Evolutionary conservation across 2,888 invertebrate species (phyloP).

Genomic region (Embidobia sp.): DNA sequence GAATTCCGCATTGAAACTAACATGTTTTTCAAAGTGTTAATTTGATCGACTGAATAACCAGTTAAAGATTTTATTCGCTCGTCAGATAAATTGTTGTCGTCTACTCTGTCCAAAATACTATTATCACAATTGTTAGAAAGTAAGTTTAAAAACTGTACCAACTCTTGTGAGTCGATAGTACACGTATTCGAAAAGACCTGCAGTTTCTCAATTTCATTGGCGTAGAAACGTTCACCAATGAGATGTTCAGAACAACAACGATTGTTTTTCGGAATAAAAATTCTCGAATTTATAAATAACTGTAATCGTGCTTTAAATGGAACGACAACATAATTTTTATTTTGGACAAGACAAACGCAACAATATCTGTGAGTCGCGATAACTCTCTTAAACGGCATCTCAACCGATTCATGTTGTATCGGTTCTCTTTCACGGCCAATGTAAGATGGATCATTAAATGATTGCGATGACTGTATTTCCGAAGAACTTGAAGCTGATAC

Average conservation of each 20-base stretch:
- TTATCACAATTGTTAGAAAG: slow-evolving; percentile 3
- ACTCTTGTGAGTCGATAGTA: slow-evolving; percentile 3
- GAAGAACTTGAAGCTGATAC: background rate
- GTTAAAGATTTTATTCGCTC: too few species aligned
- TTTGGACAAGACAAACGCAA: slow-evolving; percentile 18
- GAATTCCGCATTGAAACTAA: slow-evolving; percentile 15
- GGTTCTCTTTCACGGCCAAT: slow-evolving; percentile 4
- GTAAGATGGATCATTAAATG: background rate
- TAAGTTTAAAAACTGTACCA: slow-evolving; percentile 23
- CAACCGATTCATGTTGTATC: slow-evolving; percentile 4
- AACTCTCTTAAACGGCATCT: slow-evolving; percentile 18
- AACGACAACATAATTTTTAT: slow-evolving; percentile 16
- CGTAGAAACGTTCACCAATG: slow-evolving; percentile 22
- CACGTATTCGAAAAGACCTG: slow-evolving; percentile 18
- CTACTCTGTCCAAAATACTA: slow-evolving; percentile 26
- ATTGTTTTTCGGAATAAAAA: slow-evolving; percentile 39
- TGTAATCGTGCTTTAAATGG: slow-evolving; percentile 38
- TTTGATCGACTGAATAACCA: background rate
- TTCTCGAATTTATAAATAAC: slow-evolving; percentile 14
- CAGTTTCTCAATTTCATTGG: slow-evolving; percentile 23
- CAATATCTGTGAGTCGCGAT: slow-evolving; percentile 28
- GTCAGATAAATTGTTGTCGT: slow-evolving; percentile 7
- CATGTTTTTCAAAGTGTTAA: slow-evolving; percentile 14
- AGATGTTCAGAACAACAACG: slow-evolving; percentile 42
- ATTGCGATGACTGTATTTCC: slow-evolving; percentile 5